These are phyloP conservation scores for Leucopternis melanops DNA, from an alignment of 2,113 vertebrate genomes.

Conservation along the genomic window DNA sequence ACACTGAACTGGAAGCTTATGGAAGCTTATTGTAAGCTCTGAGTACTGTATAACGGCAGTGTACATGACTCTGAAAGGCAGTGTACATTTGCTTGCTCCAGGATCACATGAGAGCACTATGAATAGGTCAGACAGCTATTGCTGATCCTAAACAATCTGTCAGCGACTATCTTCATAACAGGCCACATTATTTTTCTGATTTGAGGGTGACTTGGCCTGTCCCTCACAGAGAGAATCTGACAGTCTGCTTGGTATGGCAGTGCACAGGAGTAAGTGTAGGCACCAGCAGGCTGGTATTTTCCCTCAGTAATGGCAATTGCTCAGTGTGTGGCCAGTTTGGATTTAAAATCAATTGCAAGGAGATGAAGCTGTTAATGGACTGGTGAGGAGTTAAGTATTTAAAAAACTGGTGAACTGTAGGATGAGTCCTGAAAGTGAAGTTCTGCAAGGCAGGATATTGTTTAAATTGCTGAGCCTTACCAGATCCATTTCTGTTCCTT, in stretches of 20 bases:
- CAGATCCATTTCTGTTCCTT: neutral
- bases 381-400: neutral
- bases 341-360: neutral
- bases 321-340: neutral
- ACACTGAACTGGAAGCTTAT: neutral
- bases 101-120: slow-evolving; percentile 38
- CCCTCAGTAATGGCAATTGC: neutral
- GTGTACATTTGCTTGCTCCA: neutral
- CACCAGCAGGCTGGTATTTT: neutral
- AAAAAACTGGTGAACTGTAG: neutral
- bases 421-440: neutral
- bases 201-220: neutral
- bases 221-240: neutral
- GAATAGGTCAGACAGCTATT: slow-evolving; percentile 43
- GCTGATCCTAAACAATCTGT: slow-evolving; percentile 36
- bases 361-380: neutral
- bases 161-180: neutral
- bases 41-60: neutral
- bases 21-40: neutral
- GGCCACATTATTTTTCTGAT: neutral
- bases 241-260: neutral
- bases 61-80: slow-evolving; percentile 35
- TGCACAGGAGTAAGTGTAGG: neutral
- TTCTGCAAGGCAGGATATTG: neutral
- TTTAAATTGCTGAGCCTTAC: neutral